Conservation (phyloP, 1,140 invertebrate genomes). For the Berghia stephanieae region DNA sequence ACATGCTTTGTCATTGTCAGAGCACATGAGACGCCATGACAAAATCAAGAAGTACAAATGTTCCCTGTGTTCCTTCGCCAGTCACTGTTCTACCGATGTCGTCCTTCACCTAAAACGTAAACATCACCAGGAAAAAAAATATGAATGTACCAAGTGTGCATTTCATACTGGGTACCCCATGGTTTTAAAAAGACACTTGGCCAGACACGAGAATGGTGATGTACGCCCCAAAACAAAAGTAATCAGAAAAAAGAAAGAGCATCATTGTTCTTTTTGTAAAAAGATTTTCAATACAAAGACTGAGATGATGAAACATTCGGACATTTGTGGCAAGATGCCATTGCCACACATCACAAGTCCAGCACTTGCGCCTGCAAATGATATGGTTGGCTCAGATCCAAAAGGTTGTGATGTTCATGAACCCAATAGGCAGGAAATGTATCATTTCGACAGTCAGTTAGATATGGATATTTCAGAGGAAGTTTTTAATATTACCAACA, state of each 20-base stretch:
- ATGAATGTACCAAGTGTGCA: conserved; percentile 12
- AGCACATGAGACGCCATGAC: conserved; percentile 18
- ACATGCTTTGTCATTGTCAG: conserved; percentile 18
- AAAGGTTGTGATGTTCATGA: too few relatives aligned
- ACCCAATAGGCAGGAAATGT: too few relatives aligned
- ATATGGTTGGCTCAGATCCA: too few relatives aligned
- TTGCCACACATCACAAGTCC: too few relatives aligned
- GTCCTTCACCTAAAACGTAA: conserved; percentile 16
- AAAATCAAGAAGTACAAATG: conserved; percentile 27
- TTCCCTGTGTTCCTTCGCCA: conserved; percentile 20
- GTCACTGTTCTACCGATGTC: conserved; percentile 3
- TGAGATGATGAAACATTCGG: conserved; percentile 24
- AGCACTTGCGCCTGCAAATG: too few relatives aligned
- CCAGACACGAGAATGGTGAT: background rate
- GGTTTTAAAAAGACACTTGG: conserved; percentile 22
- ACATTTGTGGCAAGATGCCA: background rate
- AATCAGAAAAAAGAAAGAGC: too few relatives aligned
- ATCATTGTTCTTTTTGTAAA: conserved; percentile 21
- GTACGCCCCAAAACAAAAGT: too few relatives aligned
- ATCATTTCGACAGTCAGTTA: too few relatives aligned
- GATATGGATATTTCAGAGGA: too few relatives aligned
- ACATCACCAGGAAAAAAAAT: conserved; percentile 22
- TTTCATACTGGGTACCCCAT: conserved; percentile 24
- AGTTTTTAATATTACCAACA: too few relatives aligned
- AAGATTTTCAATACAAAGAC: background rate